phyloP scores from a whole-genome alignment of 1,140 invertebrate species.

The Dryas iulia region DNA sequence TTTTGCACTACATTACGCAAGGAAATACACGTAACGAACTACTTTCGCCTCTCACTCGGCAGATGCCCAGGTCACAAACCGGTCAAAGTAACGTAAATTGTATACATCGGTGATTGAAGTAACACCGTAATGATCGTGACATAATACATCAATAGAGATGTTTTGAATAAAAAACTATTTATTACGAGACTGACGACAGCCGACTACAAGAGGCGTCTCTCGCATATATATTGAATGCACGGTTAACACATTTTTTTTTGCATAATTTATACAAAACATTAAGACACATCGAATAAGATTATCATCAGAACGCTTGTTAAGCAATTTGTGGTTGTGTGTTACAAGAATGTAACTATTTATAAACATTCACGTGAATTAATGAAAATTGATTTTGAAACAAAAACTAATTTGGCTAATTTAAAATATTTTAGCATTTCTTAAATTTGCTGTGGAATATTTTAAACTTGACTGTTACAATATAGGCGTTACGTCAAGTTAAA shows the following conservation, averaged over 20 bases:
- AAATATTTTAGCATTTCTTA: neutral
- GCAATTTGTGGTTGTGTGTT: neutral
- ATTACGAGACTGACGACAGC: neutral
- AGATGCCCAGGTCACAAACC: conserved; percentile 41
- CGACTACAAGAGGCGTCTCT: neutral
- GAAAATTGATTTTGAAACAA: neutral
- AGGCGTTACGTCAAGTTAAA: neutral
- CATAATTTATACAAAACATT: neutral
- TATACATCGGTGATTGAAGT: conserved; percentile 32
- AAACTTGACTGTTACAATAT: neutral
- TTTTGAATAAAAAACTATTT: neutral
- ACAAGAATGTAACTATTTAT: neutral
- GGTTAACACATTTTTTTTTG: neutral
- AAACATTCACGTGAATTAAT: neutral
- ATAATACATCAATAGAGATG: conserved; percentile 1
- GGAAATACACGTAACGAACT: conserved; percentile 40
- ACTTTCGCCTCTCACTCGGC: conserved; percentile 63
- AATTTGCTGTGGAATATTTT: neutral
- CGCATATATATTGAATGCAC: neutral
- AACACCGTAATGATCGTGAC: conserved; percentile 33
- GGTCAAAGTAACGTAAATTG: conserved; percentile 37
- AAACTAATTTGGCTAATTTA: neutral
- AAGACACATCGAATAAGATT: neutral
- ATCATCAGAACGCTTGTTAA: neutral
- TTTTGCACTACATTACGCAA: conserved; percentile 60